A percentile compares a stretch with the other conserved stretches of the same genome.
phyloP scores from a whole-genome alignment of 2,888 invertebrate species.

The Drosophila formosana region DNA sequence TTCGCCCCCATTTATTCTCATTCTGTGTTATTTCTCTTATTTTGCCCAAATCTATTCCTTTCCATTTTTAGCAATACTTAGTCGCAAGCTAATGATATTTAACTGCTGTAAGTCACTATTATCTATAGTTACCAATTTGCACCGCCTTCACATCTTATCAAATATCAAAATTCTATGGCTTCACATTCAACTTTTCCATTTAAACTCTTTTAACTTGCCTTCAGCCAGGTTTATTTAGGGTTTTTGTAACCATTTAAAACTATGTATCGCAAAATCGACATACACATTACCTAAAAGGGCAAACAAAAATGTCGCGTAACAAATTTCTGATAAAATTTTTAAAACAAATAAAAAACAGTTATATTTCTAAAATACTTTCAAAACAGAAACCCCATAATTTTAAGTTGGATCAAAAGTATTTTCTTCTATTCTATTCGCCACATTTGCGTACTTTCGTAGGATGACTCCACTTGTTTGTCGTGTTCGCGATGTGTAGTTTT shows the following conservation, averaged over 20 bases:
- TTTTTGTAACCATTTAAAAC: not conserved
- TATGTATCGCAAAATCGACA: no score
- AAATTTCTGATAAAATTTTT: no score
- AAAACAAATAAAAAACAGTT: no score
- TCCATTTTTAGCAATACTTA: conserved; percentile 5
- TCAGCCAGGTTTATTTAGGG: not conserved
- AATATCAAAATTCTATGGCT: conserved; percentile 52
- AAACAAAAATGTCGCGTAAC: no score
- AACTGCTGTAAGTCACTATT: conserved; percentile 74
- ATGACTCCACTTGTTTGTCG: no score
- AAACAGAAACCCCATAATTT: no score
- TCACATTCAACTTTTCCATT: conserved; percentile 51
- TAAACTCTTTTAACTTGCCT: conserved; percentile 32
- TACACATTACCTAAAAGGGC: no score
- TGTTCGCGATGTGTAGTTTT: no score
- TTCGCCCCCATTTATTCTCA: conserved; percentile 16
- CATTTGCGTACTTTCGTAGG: no score
- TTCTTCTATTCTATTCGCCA: no score
- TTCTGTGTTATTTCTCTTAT: not conserved
- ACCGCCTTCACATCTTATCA: conserved; percentile 46
- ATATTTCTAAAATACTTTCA: no score
- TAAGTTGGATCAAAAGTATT: no score
- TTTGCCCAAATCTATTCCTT: not conserved
- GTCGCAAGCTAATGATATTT: conserved; percentile 66
- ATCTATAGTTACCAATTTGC: conserved; percentile 75